Evolutionary conservation across 30 jellyfish, hydroid and myxozoan species (phyloP), one percentile per base, ranked within the genome.

Genomic region (Hydractinia echinata): DNA sequence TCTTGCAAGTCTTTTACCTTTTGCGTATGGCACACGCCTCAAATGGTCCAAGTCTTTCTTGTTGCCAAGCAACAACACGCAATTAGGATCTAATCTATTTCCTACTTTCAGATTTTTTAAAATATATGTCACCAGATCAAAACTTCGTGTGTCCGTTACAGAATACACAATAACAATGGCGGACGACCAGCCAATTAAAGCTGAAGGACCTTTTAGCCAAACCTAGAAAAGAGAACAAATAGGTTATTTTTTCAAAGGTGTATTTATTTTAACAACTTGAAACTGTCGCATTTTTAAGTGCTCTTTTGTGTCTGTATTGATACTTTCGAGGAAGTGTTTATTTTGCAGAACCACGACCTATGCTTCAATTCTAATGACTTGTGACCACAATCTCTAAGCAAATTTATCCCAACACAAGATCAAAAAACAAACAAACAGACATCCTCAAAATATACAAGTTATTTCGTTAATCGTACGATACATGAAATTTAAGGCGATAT

Each of bases 81-180:
- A 81, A 0, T 86, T 84, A 5, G 93, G 87, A 48, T 82, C 95
- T 54, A 85, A 21, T 5, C 89, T 85, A 21, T 86, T 82, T 60
- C 86, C 58, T 51, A 85, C 85, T 79, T 85, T 92, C 51, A 90
- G 74, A 62, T 86, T 66, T 78, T 86, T 87, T 15, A 90, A 61
- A 8, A 90, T 82, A 54, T 76, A 81, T 50, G 82, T 88, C 16
- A 94, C 97, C 13, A 81, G 88, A 9, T 62, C 74, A 85, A 90
- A 90, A 66, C 95, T 85, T 68, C 83, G 77, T 15, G 85, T 77
- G 66, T 90, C 89, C 19, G 95, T 80, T 4, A 90, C 97, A 7
- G 97, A 90, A 56, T 90, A 90, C 53, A 90, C 95, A 21, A 90
- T 88, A 18, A 82, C 89, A 10, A 90, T 69, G 15, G 97, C 97